These are phyloP conservation scores for Lagopus muta DNA, from an alignment of 2,113 vertebrate species.

Conservation along the genomic window DNA sequence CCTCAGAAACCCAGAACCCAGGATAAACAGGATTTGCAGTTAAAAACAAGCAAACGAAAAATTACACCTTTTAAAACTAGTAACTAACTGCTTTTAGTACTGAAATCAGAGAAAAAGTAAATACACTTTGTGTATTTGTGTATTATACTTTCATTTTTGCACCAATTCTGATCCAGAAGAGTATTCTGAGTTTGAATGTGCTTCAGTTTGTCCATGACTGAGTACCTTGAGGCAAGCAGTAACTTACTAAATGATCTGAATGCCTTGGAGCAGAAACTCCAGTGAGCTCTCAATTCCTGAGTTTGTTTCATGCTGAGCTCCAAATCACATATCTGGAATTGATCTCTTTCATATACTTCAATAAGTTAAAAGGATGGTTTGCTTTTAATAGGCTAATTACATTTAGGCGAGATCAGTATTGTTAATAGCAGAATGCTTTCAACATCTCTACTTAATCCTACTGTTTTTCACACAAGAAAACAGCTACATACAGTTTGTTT, in stretches of 20 bases:
- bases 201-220: not conserved
- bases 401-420: not conserved
- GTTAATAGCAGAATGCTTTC: not conserved
- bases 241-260: not conserved
- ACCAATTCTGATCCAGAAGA: not conserved
- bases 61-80: not conserved
- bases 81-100: not conserved
- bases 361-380: not conserved
- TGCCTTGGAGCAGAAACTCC: not conserved
- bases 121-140: not conserved
- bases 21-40: not conserved
- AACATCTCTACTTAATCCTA: not conserved
- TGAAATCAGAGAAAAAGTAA: not conserved
- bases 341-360: not conserved
- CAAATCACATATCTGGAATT: not conserved
- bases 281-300: not conserved
- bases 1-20: too few species aligned
- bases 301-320: not conserved
- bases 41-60: not conserved
- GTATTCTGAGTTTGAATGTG: not conserved
- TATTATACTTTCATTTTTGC: not conserved
- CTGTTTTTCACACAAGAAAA: not conserved
- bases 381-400: not conserved
- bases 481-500: not conserved
- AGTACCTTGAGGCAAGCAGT: not conserved